Base-by-base conservation (phyloP, 2,888 invertebrate genomes). In the Drosophila trichaetosa region DNA sequence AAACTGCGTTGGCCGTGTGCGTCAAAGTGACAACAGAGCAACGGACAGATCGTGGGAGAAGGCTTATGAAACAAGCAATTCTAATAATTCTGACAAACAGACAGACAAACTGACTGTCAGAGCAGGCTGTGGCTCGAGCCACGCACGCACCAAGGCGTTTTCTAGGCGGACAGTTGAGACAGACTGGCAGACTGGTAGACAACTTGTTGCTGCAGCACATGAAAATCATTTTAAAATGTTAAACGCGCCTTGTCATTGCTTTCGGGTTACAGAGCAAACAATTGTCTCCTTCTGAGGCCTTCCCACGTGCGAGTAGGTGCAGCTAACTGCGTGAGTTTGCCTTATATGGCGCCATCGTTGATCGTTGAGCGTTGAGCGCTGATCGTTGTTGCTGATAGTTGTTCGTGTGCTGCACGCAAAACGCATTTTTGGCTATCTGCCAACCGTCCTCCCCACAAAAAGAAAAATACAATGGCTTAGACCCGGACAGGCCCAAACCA, bases 11-110 rank as follows among this genome's bases (percentile, higher is more conserved):
- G 73, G 68, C 57, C 65, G 60, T 29, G 51, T 40, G 69, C 69
- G 80, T 82, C 69, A 75, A 52, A 53, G 57, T 72, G 73, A 87
- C 69, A 87, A 69, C 64, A 78, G 33, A 69, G 71, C 77, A 75
- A 72, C 78, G 81, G 87, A 90, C 87, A 90, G 84, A 89, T 90
- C 88, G 91, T 91, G 91, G 89, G 88, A 90, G 80, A 79, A 62
- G 66, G 69, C 56, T 62, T 60, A 72, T 52, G 34, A 61, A 60
- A 58, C 58, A 40, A 57, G 56, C 42, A 60, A 51, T 40, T 76
- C 49, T 51, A 58, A 65, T 66, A 69, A 73, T 24, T 24, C 52
- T 71, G 76, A 59, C 75, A 65, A 42, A 27, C 52, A 42, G 51
- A 40, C 59, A 53, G 48, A 31, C 56, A 27, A 36, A 52, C 29